A percentile compares a stretch with the other conserved stretches of the same genome.
phyloP scores from a whole-genome alignment of 2,797 vertebrate genomes.

The Myripristis murdjan region DNA sequence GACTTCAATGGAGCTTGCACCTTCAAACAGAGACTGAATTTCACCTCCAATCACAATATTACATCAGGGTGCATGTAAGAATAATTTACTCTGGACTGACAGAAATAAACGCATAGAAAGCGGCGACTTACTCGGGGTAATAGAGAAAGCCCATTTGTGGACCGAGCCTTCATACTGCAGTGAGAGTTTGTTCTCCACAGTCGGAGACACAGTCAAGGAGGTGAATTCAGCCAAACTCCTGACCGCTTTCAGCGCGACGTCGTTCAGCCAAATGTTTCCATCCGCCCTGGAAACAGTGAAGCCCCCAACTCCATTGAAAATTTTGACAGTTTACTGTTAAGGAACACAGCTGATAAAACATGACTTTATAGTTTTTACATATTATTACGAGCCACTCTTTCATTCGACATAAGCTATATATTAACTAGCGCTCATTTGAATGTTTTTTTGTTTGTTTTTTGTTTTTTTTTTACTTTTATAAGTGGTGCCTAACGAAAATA shows the following conservation, averaged over 20 bases:
- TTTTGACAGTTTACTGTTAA: background rate
- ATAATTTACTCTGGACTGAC: background rate
- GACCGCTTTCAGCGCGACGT: slow-evolving; percentile 52
- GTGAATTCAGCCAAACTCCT: slow-evolving; percentile 47
- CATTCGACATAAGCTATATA: background rate
- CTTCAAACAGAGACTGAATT: slow-evolving; percentile 40
- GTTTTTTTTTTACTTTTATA: too few species aligned
- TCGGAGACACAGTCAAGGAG: slow-evolving; percentile 63
- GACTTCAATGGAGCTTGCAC: slow-evolving; percentile 56
- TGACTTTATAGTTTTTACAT: too few species aligned
- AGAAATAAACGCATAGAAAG: background rate
- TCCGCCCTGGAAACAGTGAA: slow-evolving; percentile 60
- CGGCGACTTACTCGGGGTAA: slow-evolving; percentile 62
- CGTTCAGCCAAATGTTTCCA: slow-evolving; percentile 70
- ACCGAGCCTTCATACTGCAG: slow-evolving; percentile 47
- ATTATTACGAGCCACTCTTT: background rate
- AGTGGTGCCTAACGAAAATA: too few species aligned
- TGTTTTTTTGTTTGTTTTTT: too few species aligned
- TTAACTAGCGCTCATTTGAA: too few species aligned
- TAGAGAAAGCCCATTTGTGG: slow-evolving; percentile 65
- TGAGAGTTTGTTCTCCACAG: slow-evolving; percentile 63
- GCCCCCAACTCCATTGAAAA: background rate
- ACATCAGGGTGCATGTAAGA: background rate
- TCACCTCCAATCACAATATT: background rate
- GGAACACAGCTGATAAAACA: background rate